These are phyloP conservation scores for Chrysogorgia sp. DNA, from an alignment of 92 coral and sea anemone species.

Conservation along the genomic window DNA sequence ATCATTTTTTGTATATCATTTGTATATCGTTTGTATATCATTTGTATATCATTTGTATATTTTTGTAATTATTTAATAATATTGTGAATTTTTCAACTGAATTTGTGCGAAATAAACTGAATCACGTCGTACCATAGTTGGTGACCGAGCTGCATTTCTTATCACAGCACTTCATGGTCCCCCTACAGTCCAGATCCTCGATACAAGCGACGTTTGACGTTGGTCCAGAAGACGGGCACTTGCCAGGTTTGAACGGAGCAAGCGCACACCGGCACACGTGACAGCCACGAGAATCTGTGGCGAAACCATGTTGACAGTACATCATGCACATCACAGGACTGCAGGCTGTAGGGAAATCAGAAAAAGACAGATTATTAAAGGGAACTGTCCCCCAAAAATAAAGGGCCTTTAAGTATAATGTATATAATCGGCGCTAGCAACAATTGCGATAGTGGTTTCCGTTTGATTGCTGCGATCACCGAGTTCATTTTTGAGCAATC, in stretches of 20 bases:
- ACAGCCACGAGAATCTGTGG: slow-evolving; percentile 79
- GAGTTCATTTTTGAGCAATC: too few species aligned
- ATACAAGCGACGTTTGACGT: slow-evolving; percentile 53
- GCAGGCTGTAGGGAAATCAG: slow-evolving; percentile 58
- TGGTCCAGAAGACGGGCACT: slow-evolving; percentile 63
- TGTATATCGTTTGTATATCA: too few species aligned
- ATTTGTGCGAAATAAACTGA: not conserved
- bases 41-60: too few species aligned
- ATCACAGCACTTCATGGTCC: slow-evolving; percentile 81
- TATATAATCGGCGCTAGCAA: too few species aligned
- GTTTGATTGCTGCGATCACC: too few species aligned
- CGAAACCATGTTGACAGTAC: slow-evolving; percentile 87
- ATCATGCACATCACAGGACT: slow-evolving; percentile 74
- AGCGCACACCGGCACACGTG: slow-evolving; percentile 74
- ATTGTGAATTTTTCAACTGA: too few species aligned
- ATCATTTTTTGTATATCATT: too few species aligned
- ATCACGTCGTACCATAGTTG: slow-evolving; percentile 15
- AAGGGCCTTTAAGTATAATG: not conserved
- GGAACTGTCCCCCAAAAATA: not conserved
- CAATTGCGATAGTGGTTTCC: too few species aligned
- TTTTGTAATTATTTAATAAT: too few species aligned
- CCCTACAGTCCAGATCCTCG: slow-evolving; percentile 73
- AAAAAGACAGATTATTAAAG: not conserved
- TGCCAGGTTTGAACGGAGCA: slow-evolving; percentile 77
- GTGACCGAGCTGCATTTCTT: slow-evolving; percentile 66